These are phyloP conservation scores for Struthidea cinerea DNA, from an alignment of 2,113 vertebrate genomes.

Conservation along the genomic window DNA sequence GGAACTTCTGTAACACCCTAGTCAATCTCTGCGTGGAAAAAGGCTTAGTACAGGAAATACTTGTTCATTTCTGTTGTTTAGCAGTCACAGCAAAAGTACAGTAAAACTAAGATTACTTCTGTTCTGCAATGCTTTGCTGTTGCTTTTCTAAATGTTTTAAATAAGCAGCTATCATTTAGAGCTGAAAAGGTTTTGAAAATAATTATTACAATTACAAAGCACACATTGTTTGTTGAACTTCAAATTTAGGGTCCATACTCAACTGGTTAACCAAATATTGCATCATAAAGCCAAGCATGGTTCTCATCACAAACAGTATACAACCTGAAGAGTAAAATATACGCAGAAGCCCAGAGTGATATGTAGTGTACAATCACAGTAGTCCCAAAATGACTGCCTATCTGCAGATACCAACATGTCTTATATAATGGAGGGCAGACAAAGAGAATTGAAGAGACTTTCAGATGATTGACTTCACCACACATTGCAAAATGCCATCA, in stretches of 20 bases:
- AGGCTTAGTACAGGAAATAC: neutral
- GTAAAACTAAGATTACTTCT: neutral
- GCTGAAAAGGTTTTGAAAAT: neutral
- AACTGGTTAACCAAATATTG: neutral
- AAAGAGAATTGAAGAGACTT: neutral
- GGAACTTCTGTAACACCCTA: rapidly evolving
- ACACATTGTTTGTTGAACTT: neutral
- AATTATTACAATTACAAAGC: neutral
- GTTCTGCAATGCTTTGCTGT: neutral
- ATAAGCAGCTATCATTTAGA: neutral
- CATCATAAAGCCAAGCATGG: neutral
- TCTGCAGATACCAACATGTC: neutral
- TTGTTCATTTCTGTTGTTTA: neutral
- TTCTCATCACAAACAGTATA: neutral
- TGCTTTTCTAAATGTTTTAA: neutral
- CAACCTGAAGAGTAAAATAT: neutral
- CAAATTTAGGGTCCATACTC: neutral
- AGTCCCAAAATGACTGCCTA: neutral
- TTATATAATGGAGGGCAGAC: rapidly evolving
- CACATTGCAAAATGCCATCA: neutral
- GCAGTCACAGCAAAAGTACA: neutral
- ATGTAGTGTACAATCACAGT: rapidly evolving
- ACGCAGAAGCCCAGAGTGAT: neutral
- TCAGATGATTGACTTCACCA: neutral
- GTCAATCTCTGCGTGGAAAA: neutral